phyloP scores from a whole-genome alignment of 2,888 invertebrate genomes.

The Aproaerema taeniolella region DNA sequence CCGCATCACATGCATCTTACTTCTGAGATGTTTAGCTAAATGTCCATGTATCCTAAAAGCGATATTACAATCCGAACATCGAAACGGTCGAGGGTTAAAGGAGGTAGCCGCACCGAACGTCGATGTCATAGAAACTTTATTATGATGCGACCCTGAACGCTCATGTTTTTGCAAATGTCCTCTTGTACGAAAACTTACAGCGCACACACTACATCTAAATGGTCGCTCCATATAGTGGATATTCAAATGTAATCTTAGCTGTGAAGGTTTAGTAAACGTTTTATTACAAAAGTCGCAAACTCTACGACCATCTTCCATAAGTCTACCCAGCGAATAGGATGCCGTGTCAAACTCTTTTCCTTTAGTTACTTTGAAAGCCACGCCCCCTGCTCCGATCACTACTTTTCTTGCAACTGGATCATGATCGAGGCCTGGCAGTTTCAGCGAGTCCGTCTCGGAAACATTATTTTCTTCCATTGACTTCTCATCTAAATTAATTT shows the following conservation, averaged over 20 bases:
- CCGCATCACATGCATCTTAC: conserved; percentile 97
- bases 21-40: conserved; percentile 96
- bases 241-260: conserved; percentile 93
- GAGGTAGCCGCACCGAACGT: conserved; percentile 91
- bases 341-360: conserved; percentile 67
- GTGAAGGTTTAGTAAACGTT: conserved; percentile 93
- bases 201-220: conserved; percentile 94
- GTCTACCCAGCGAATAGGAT: conserved; percentile 69
- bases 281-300: conserved; percentile 93
- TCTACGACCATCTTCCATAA: conserved; percentile 85
- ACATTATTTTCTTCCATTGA: conserved; percentile 41
- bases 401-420: conserved; percentile 75
- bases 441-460: conserved; percentile 49
- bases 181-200: conserved; percentile 92
- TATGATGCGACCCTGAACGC: conserved; percentile 93
- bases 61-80: conserved; percentile 96
- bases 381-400: conserved; percentile 80
- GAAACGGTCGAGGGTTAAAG: conserved; percentile 96
- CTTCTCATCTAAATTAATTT: conserved; percentile 46
- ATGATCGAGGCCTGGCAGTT: conserved; percentile 54
- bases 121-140: conserved; percentile 93
- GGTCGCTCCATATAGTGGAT: conserved; percentile 97
- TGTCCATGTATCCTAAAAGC: conserved; percentile 98
- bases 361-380: conserved; percentile 76
- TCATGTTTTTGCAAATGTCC: conserved; percentile 96